Evolutionary conservation across 2,113 vertebrate species (phyloP).

Genomic region (Cyprinodon tularosa): DNA sequence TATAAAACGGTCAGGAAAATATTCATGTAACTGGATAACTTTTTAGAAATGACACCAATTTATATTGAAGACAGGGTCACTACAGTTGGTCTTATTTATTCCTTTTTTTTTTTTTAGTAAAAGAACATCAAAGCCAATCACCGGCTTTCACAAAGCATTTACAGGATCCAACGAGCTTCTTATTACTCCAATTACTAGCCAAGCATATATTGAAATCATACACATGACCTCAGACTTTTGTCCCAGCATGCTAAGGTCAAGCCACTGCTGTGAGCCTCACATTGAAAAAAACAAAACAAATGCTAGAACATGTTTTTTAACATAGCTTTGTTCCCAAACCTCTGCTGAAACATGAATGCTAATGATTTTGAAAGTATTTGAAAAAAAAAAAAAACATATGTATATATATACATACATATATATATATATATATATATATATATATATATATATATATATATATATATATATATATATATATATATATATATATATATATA

Average conservation of each 20-base stretch:
- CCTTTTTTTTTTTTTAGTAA: slow-evolving; percentile 41
- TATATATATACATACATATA: too few relatives aligned
- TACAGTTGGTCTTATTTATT: slow-evolving; percentile 7
- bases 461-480: too few relatives aligned
- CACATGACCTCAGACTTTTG: slow-evolving; percentile 62
- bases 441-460: too few relatives aligned
- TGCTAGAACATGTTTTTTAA: slow-evolving; percentile 25
- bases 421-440: too few relatives aligned
- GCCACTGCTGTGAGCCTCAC: slow-evolving; percentile 39
- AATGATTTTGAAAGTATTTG: slow-evolving; percentile 2
- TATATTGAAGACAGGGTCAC: slow-evolving; percentile 12
- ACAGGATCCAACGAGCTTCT: slow-evolving; percentile 59
- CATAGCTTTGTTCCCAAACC: not conserved
- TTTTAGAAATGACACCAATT: slow-evolving; percentile 3
- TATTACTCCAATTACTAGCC: slow-evolving; percentile 79
- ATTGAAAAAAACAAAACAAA: slow-evolving; percentile 23
- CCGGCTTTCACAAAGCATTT: slow-evolving; percentile 48
- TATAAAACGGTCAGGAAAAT: not conserved
- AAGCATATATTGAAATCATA: slow-evolving; percentile 60
- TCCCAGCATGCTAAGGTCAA: slow-evolving; percentile 30
- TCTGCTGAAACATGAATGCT: slow-evolving; percentile 15
- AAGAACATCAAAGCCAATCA: slow-evolving; percentile 57
- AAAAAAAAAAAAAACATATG: not conserved
- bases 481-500: too few relatives aligned
- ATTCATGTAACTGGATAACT: not conserved